Evolutionary conservation across 2,113 vertebrate species (phyloP).

Genomic region (Stigmatopora argus): DNA sequence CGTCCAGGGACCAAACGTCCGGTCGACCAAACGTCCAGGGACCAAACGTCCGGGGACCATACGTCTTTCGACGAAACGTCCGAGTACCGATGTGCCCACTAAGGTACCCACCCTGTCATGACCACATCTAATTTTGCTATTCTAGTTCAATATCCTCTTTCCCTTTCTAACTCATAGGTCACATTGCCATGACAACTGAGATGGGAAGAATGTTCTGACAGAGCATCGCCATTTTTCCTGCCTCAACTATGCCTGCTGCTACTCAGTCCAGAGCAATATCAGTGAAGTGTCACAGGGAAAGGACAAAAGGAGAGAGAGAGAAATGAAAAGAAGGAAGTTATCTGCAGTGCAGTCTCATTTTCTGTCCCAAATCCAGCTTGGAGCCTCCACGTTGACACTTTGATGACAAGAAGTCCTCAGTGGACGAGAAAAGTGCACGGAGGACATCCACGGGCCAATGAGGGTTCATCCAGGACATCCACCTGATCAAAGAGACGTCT

Average conservation of each 20-base stretch:
- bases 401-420: conserved; percentile 31
- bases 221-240: conserved; percentile 80
- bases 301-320: not conserved
- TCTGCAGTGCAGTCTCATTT: conserved; percentile 2
- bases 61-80: too few species aligned
- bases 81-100: too few species aligned
- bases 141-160: not conserved
- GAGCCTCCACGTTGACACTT: conserved; percentile 55
- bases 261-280: not conserved
- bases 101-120: too few species aligned
- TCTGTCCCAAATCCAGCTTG: conserved; percentile 26
- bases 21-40: too few species aligned
- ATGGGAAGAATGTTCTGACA: conserved; percentile 71
- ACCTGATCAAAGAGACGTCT: not conserved
- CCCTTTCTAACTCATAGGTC: conserved; percentile 38
- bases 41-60: too few species aligned
- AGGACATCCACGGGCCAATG: conserved; percentile 11
- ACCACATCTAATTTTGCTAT: too few species aligned
- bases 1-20: too few species aligned
- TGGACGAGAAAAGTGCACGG: conserved; percentile 20
- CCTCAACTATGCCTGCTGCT: conserved; percentile 21
- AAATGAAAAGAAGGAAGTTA: conserved; percentile 7
- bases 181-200: conserved; percentile 81
- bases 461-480: conserved; percentile 7
- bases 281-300: conserved; percentile 6